phyloP scores from a whole-genome alignment of 1,140 invertebrate genomes.

The Drosophila pandora region DNA sequence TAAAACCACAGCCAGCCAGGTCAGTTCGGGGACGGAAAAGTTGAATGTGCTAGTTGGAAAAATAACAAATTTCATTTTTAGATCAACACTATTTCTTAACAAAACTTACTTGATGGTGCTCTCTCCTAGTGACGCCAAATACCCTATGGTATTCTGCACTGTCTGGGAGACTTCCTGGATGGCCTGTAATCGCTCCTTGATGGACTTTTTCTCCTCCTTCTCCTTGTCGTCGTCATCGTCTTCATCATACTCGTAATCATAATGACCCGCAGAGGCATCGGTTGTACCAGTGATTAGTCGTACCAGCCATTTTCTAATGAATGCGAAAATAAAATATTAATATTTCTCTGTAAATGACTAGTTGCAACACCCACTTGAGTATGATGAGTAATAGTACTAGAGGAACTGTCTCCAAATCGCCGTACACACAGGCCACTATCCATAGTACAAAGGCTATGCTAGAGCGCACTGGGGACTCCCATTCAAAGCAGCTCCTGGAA shows the following conservation, averaged over 20 bases:
- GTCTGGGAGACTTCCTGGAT: conserved; percentile 98
- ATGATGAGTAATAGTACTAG: conserved; percentile 90
- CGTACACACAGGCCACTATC: conserved; percentile 84
- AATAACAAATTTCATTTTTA: not conserved
- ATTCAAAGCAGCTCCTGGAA: conserved; percentile 96
- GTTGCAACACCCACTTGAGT: conserved; percentile 85
- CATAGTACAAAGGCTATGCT: conserved; percentile 94
- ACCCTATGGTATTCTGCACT: conserved; percentile 97
- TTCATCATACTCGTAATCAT: conserved; percentile 90
- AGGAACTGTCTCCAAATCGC: conserved; percentile 92
- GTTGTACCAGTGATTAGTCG: conserved; percentile 85
- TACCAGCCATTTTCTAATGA: conserved; percentile 85
- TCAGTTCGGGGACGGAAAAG: conserved; percentile 98
- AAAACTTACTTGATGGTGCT: conserved; percentile 94
- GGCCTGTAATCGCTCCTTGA: conserved; percentile 96
- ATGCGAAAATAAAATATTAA: not conserved
- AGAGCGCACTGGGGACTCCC: conserved; percentile 96
- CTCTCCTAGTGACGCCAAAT: conserved; percentile 95
- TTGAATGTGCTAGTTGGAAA: conserved; percentile 92
- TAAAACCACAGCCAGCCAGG: conserved; percentile 94
- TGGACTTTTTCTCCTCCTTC: conserved; percentile 96
- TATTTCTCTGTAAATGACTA: too few relatives aligned
- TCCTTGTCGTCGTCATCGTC: conserved; percentile 92
- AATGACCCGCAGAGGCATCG: conserved; percentile 88
- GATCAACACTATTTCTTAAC: not conserved